A percentile compares a stretch with the other conserved stretches of the same genome.
phyloP scores from a whole-genome alignment of 1,140 invertebrate species.

The Leptinotarsa undecemlineata region DNA sequence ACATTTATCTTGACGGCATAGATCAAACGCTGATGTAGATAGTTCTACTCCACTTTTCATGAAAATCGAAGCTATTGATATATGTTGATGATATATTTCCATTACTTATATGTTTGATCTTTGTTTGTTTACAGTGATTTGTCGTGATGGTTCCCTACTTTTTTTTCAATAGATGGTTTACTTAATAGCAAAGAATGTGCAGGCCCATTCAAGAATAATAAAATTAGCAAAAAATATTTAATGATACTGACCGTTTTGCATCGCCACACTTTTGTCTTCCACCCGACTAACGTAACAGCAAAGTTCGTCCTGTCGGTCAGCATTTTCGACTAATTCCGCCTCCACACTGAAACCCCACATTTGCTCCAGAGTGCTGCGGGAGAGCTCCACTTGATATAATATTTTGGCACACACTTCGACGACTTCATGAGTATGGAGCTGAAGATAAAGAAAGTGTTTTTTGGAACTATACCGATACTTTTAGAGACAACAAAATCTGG shows the following conservation, averaged over 20 bases:
- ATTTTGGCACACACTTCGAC: constrained; percentile 97
- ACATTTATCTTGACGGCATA: no score
- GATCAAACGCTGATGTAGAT: no score
- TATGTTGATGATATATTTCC: no score
- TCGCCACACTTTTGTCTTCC: constrained; percentile 91
- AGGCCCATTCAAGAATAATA: no score
- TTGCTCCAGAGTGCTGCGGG: constrained; percentile 83
- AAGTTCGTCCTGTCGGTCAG: constrained; percentile 92
- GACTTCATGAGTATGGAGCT: constrained; percentile 93
- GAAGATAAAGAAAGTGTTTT: constrained; percentile 44
- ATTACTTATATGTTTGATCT: no score
- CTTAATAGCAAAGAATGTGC: no score
- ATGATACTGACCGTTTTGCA: constrained; percentile 82
- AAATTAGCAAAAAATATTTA: background rate
- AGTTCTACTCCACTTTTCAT: no score
- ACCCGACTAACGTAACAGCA: constrained; percentile 96
- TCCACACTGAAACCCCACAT: constrained; percentile 98
- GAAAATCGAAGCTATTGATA: no score
- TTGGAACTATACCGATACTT: background rate
- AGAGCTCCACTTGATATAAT: constrained; percentile 93
- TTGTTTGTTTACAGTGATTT: no score
- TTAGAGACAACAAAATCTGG: no score
- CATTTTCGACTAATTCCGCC: constrained; percentile 94
- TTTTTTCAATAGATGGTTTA: no score
- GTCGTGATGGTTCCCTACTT: no score